Evolutionary conservation across 2,113 vertebrate species (phyloP).

Genomic region (Uria aalge): DNA sequence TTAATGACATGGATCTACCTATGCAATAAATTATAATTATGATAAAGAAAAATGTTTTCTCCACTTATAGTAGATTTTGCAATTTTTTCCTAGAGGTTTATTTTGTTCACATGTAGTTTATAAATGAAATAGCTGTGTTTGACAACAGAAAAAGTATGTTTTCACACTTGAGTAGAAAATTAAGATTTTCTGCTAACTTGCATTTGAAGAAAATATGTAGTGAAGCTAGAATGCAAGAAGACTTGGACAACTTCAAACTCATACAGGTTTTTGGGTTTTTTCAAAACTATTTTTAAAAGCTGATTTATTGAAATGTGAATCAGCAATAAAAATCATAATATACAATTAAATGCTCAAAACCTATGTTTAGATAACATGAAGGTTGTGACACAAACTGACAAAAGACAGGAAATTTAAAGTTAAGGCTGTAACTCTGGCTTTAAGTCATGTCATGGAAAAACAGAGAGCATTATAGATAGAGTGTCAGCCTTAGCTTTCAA

Average conservation of each 20-base stretch:
- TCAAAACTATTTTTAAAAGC: neutral
- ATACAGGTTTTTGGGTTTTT: neutral
- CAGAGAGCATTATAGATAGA: neutral
- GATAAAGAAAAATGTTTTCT: neutral
- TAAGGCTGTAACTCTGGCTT: constrained; percentile 7
- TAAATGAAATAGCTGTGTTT: neutral
- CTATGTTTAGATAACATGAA: neutral
- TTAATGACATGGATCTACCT: neutral
- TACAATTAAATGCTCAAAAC: neutral
- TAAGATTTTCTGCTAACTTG: neutral
- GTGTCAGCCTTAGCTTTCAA: constrained; percentile 25
- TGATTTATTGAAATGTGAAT: neutral
- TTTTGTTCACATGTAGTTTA: neutral
- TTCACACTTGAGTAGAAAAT: neutral
- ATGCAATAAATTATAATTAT: neutral
- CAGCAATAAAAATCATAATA: neutral
- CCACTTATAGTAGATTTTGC: neutral
- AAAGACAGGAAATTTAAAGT: constrained; percentile 42
- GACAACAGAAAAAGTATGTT: neutral
- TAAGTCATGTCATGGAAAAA: constrained; percentile 21
- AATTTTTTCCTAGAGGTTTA: neutral
- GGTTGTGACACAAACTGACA: neutral
- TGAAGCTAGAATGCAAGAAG: neutral
- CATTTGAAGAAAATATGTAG: neutral
- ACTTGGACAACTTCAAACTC: neutral